A percentile compares a stretch with the other conserved stretches of the same genome.
Conservation (phyloP, 2,888 invertebrate genomes). For the Amphipyra berbera region DNA sequence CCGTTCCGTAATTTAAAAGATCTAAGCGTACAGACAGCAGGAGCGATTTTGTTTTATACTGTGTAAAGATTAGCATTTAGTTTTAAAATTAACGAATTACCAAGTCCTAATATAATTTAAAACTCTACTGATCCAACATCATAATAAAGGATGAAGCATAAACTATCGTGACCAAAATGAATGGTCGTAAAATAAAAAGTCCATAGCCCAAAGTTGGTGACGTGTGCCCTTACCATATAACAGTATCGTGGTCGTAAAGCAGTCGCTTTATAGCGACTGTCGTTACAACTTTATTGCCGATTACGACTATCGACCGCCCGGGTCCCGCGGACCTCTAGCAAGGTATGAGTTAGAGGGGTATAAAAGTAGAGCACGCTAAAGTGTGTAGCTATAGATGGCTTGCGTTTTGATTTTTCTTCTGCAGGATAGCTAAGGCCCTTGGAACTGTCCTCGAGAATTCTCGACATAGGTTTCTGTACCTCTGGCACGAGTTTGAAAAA, state of each 20-base stretch:
- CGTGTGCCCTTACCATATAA: constrained; percentile 48
- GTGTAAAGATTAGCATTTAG: no score
- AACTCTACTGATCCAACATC: constrained; percentile 2
- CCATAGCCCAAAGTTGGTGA: constrained; percentile 24
- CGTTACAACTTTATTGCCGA: constrained; percentile 56
- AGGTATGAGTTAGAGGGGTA: background rate
- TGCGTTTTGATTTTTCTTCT: background rate
- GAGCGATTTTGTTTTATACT: no score
- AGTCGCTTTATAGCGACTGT: constrained; percentile 42
- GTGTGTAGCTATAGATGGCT: no score
- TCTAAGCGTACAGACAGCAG: no score
- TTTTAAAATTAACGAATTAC: no score
- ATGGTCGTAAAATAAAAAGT: constrained; percentile 30
- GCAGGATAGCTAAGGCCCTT: no score
- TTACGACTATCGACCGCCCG: constrained; percentile 43
- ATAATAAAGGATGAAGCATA: constrained; percentile 19
- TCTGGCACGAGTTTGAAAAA: no score
- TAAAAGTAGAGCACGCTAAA: constrained; percentile 6
- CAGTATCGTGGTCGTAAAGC: constrained; percentile 49
- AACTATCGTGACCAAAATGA: constrained; percentile 23
- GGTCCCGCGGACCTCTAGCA: background rate
- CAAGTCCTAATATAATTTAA: no score
- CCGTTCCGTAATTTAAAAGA: no score
- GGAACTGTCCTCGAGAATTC: no score
- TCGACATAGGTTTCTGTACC: no score